A percentile compares a stretch with the other conserved stretches of the same genome.
These are phyloP conservation scores for Buphagus erythrorhynchus DNA, from an alignment of 2,797 vertebrate species.

Conservation along the genomic window DNA sequence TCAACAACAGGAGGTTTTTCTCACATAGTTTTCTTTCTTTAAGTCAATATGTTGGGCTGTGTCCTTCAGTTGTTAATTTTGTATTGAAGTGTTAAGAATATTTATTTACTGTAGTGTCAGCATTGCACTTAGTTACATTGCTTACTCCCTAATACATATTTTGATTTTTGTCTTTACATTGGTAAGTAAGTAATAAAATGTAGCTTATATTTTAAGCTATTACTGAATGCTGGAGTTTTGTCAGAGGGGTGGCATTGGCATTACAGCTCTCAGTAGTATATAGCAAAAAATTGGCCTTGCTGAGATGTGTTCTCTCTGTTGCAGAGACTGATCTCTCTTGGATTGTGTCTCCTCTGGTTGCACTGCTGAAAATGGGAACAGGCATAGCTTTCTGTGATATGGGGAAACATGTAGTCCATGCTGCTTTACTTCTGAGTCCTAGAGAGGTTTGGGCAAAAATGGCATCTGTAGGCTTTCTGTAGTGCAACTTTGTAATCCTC, in stretches of 20 bases:
- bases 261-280: not conserved
- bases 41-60: not conserved
- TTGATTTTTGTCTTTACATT: not conserved
- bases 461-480: not conserved
- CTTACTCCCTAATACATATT: not conserved
- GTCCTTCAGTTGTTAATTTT: not conserved
- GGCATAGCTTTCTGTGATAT: rapidly evolving
- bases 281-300: not conserved
- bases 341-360: not conserved
- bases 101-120: not conserved
- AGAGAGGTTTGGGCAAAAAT: not conserved
- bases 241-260: not conserved
- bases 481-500: not conserved
- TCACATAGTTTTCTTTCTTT: rapidly evolving
- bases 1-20: not conserved
- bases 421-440: not conserved
- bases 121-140: not conserved
- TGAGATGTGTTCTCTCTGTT: not conserved
- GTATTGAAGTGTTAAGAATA: not conserved
- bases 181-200: not conserved
- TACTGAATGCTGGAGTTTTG: not conserved
- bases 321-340: not conserved
- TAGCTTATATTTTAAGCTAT: not conserved
- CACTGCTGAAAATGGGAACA: not conserved
- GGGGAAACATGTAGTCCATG: rapidly evolving